Evolutionary conservation across 2,113 vertebrate genomes (phyloP).

Genomic region (Rhinopomastus cyanomelas): DNA sequence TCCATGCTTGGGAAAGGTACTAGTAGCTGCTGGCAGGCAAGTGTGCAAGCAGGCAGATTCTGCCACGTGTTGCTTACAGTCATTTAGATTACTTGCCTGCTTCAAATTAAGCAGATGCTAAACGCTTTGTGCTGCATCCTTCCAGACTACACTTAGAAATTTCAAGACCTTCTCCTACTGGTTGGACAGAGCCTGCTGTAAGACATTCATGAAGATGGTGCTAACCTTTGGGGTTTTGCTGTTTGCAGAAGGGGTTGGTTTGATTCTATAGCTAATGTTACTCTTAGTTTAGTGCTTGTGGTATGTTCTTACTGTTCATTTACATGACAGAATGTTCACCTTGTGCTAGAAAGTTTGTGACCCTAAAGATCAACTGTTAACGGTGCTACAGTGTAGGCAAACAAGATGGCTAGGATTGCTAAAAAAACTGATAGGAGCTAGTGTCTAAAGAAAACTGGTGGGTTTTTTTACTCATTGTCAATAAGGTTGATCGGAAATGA

Average conservation of each 20-base stretch:
- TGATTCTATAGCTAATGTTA: background rate
- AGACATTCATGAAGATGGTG: background rate
- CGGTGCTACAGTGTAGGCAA: background rate
- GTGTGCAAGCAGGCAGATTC: background rate
- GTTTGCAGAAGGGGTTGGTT: background rate
- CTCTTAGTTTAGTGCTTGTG: background rate
- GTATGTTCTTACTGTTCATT: background rate
- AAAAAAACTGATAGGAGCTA: background rate
- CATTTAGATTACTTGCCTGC: background rate
- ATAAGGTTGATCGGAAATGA: background rate
- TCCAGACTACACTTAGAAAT: background rate
- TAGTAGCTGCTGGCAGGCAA: background rate
- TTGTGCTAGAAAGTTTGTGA: background rate
- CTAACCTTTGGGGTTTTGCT: background rate
- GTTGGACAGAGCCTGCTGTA: background rate
- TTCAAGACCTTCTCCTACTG: rapidly evolving
- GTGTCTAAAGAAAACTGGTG: background rate
- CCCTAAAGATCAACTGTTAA: background rate
- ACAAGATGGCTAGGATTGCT: background rate
- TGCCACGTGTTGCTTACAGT: background rate
- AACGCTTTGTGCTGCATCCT: background rate
- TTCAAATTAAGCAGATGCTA: background rate
- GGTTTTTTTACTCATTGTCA: background rate
- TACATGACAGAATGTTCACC: background rate
- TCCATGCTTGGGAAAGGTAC: background rate